Evolutionary conservation across 2,888 invertebrate genomes (phyloP).

Genomic region (Eristalinus aeneus): DNA sequence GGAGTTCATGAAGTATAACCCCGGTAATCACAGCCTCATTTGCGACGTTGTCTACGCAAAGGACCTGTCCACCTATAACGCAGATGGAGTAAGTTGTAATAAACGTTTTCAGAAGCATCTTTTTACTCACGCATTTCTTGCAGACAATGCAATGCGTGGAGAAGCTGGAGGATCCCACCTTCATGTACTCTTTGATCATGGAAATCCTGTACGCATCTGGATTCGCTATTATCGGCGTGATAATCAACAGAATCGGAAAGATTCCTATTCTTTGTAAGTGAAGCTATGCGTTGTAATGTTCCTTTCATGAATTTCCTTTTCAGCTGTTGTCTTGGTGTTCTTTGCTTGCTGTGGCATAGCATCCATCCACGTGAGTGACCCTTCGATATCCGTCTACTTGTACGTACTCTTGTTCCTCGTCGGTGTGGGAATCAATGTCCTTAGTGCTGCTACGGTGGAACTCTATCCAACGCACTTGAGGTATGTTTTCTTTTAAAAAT

Average conservation of each 20-base stretch:
- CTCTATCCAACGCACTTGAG: conserved; percentile 78
- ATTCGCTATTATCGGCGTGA: conserved; percentile 75
- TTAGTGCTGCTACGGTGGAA: conserved; percentile 77
- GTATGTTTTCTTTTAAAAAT: conserved; percentile 65
- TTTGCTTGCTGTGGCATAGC: conserved; percentile 74
- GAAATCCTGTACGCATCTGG: conserved; percentile 74
- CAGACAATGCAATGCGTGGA: conserved; percentile 72
- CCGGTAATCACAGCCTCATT: conserved; percentile 72
- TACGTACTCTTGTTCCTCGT: conserved; percentile 74
- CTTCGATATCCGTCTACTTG: conserved; percentile 74
- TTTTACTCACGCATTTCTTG: neutral
- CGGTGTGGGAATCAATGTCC: conserved; percentile 75
- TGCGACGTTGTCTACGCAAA: conserved; percentile 75
- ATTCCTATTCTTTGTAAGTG: conserved; percentile 75
- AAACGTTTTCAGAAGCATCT: neutral
- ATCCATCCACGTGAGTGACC: conserved; percentile 72
- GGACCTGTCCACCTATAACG: conserved; percentile 66
- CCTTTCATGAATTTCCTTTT: conserved; percentile 2
- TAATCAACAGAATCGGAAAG: conserved; percentile 77
- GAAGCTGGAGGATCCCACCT: conserved; percentile 75
- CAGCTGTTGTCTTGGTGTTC: conserved; percentile 72
- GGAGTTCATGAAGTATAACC: conserved; percentile 74
- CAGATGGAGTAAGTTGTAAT: conserved; percentile 69
- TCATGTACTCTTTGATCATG: conserved; percentile 74
- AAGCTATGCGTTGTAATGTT: neutral